Evolutionary conservation across 30 jellyfish, hydroid and myxozoan genomes (phyloP).

Genomic region (Rhopilema esculentum): DNA sequence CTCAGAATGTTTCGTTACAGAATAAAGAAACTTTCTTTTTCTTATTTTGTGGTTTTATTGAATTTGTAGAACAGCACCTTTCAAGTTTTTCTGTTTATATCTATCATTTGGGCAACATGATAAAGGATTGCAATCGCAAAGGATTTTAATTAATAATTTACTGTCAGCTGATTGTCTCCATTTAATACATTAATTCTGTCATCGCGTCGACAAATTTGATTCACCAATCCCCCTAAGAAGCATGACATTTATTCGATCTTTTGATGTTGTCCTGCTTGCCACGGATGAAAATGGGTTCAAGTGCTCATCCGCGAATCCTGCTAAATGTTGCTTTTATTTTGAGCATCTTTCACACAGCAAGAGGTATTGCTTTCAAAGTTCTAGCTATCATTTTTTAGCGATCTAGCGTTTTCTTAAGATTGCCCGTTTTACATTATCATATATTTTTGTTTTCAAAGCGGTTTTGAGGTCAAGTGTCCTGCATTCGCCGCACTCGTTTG

Average conservation of each 20-base stretch:
- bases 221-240: constrained; percentile 10
- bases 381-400: neutral
- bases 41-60: too few relatives aligned
- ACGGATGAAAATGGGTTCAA: constrained; percentile 54
- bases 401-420: neutral
- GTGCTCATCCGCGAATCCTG: constrained; percentile 26
- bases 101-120: too few relatives aligned
- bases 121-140: too few relatives aligned
- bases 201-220: neutral
- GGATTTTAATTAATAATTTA: too few relatives aligned
- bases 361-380: constrained; percentile 1
- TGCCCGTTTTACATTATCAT: neutral
- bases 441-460: constrained; percentile 30
- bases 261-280: constrained; percentile 17
- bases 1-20: too few relatives aligned
- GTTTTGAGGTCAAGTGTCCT: constrained; percentile 59
- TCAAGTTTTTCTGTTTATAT: too few relatives aligned
- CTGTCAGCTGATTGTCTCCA: too few relatives aligned
- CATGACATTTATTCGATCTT: constrained; percentile 7
- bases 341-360: neutral
- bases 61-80: too few relatives aligned
- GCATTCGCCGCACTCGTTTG: neutral
- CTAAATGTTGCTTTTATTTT: constrained; percentile 8
- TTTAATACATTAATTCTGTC: too few relatives aligned
- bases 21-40: too few relatives aligned